These are phyloP conservation scores for Nemopilema nomurai DNA, from an alignment of 30 jellyfish, hydroid and myxozoan genomes.

Conservation along the genomic window DNA sequence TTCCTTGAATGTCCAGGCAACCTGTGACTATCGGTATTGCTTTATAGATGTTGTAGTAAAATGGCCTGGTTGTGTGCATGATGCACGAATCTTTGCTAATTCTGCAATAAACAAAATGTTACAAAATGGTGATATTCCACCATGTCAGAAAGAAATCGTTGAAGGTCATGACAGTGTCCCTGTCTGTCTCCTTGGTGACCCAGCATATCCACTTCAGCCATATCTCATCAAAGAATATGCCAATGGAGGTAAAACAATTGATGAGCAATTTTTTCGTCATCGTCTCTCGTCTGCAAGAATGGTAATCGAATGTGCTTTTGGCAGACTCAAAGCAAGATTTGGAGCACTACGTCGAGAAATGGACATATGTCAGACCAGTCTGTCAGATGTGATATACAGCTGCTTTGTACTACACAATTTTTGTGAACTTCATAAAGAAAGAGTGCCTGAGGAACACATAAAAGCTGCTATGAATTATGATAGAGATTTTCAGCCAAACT, in stretches of 20 bases:
- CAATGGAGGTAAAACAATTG: slow-evolving; percentile 29
- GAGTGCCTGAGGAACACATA: slow-evolving; percentile 8
- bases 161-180: slow-evolving; percentile 64
- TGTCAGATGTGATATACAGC: slow-evolving; percentile 38
- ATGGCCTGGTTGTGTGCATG: slow-evolving; percentile 61
- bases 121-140: slow-evolving; percentile 31
- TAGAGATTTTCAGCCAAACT: slow-evolving; percentile 33
- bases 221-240: slow-evolving; percentile 66
- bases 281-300: slow-evolving; percentile 74
- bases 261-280: slow-evolving; percentile 43
- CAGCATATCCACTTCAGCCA: slow-evolving; percentile 71
- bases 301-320: slow-evolving; percentile 73
- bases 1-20: slow-evolving; percentile 19
- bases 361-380: slow-evolving; percentile 47
- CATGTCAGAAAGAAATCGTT: slow-evolving; percentile 40
- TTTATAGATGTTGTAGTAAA: slow-evolving; percentile 49
- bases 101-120: slow-evolving; percentile 22
- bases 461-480: slow-evolving; percentile 18
- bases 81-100: slow-evolving; percentile 42
- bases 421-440: slow-evolving; percentile 40
- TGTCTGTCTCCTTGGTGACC: slow-evolving; percentile 64
- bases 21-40: slow-evolving; percentile 21
- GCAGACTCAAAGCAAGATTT: slow-evolving; percentile 65
- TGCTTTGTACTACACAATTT: slow-evolving; percentile 66
- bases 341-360: slow-evolving; percentile 53